These are phyloP conservation scores for Cenopis cana DNA, from an alignment of 2,888 invertebrate genomes.

Conservation along the genomic window DNA sequence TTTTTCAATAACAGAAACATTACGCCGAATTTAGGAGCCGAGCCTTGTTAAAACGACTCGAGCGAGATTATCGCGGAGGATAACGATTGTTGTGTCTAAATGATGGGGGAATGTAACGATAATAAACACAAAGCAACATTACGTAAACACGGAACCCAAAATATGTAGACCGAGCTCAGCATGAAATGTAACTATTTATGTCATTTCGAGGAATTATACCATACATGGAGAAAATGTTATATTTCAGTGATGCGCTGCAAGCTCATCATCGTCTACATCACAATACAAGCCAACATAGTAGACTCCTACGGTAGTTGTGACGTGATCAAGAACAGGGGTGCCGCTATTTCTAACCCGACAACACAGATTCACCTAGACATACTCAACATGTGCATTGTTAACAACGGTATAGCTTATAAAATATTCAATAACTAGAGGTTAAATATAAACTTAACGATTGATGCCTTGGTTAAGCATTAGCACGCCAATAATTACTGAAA, in stretches of 20 bases:
- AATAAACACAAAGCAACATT: not conserved
- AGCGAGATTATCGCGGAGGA: constrained; percentile 11
- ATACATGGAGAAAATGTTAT: too few relatives aligned
- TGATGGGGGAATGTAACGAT: constrained; percentile 4
- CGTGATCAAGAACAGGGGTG: too few relatives aligned
- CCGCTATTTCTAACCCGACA: too few relatives aligned
- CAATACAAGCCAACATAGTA: too few relatives aligned
- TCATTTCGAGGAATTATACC: too few relatives aligned
- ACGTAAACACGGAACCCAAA: not conserved
- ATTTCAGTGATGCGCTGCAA: too few relatives aligned
- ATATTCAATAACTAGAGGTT: not conserved
- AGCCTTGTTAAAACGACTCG: constrained; percentile 4
- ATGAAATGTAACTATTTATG: too few relatives aligned
- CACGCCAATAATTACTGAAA: constrained; percentile 13
- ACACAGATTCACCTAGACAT: too few relatives aligned
- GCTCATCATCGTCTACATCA: too few relatives aligned
- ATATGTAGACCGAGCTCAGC: too few relatives aligned
- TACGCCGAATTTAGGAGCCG: constrained; percentile 16
- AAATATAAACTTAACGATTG: not conserved
- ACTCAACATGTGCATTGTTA: not conserved
- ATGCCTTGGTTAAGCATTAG: constrained; percentile 3
- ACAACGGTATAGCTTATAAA: not conserved
- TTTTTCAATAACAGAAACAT: constrained; percentile 16
- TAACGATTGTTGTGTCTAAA: constrained; percentile 20
- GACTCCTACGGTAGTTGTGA: too few relatives aligned